Conservation (phyloP, 2,113 vertebrate genomes). For the Glareola pratincola region DNA sequence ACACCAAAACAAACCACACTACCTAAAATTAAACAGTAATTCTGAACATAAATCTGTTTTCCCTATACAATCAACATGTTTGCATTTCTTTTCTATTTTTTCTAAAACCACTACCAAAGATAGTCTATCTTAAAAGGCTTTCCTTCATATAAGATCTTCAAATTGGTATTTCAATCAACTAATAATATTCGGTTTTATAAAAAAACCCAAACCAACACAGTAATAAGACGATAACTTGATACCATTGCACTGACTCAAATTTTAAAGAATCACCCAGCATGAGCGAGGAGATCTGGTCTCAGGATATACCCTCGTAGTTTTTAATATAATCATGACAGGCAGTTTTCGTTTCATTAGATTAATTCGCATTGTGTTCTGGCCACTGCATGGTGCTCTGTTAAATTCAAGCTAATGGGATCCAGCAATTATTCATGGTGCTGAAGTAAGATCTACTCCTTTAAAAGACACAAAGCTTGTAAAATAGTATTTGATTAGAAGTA, state of each 20-base stretch:
- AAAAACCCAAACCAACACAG: neutral
- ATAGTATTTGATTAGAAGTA: neutral
- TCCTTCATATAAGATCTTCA: no score
- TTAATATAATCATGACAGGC: neutral
- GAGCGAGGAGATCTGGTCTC: neutral
- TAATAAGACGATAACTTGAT: neutral
- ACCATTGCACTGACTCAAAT: neutral
- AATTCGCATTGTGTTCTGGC: neutral
- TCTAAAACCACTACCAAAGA: neutral
- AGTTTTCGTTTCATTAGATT: neutral
- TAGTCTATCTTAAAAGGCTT: neutral
- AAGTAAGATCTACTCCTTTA: neutral
- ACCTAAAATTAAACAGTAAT: neutral
- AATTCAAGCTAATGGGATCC: neutral
- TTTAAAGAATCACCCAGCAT: neutral
- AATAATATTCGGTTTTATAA: neutral
- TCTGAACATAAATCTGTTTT: neutral
- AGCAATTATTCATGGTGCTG: neutral
- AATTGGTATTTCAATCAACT: neutral
- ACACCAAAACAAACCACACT: neutral
- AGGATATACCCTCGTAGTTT: neutral
- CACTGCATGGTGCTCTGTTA: neutral
- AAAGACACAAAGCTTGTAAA: neutral
- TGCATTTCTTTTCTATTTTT: neutral
- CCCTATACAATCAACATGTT: neutral